These are phyloP conservation scores for Agelas oroides DNA, from an alignment of 37 sponge, comb jelly and placozoan species.

Conservation along the genomic window DNA sequence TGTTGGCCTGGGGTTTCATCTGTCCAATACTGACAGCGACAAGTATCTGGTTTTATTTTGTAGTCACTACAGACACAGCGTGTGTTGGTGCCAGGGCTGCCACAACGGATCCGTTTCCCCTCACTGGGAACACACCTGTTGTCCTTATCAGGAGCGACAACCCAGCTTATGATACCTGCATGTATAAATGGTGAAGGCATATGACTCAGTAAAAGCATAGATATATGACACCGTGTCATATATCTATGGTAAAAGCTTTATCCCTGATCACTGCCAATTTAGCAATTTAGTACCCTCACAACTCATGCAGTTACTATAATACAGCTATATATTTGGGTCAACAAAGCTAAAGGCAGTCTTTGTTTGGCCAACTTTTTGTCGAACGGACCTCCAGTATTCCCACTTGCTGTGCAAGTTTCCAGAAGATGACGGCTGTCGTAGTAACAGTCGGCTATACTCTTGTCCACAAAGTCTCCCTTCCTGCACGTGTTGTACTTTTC, in stretches of 20 bases:
- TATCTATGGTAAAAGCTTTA: no score
- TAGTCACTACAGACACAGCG: slow-evolving; percentile 51
- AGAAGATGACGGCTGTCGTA: background rate
- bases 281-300: no score
- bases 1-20: background rate
- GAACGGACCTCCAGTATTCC: background rate
- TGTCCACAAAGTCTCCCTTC: slow-evolving; percentile 37
- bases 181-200: no score
- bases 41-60: slow-evolving; percentile 9
- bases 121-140: slow-evolving; percentile 14
- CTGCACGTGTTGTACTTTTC: background rate
- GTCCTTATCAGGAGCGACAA: slow-evolving; percentile 24
- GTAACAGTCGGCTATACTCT: slow-evolving; percentile 25
- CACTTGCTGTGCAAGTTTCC: slow-evolving; percentile 5
- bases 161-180: slow-evolving; percentile 16
- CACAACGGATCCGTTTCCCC: slow-evolving; percentile 27
- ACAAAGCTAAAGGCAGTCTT: no score
- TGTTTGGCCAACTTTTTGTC: no score
- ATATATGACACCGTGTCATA: no score
- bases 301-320: no score
- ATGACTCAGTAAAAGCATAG: no score
- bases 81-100: slow-evolving; percentile 8
- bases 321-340: no score
- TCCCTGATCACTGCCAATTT: no score
- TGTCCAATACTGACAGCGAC: slow-evolving; percentile 59